Evolutionary conservation across 1,140 invertebrate genomes (phyloP).

Genomic region (Neodiprion fabricii): DNA sequence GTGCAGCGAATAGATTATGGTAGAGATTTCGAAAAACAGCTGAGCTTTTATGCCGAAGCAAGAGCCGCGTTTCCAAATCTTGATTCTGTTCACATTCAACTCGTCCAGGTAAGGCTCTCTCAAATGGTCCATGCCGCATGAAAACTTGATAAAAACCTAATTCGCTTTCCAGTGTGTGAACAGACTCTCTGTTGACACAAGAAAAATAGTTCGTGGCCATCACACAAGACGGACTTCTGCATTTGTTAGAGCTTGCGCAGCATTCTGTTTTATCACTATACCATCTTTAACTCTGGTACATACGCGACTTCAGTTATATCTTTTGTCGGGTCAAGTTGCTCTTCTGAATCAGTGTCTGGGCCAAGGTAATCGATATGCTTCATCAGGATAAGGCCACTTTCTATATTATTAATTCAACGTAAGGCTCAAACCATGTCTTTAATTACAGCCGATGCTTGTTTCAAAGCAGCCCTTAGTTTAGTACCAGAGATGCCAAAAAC

Average conservation of each 20-base stretch:
- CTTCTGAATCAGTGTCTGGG: slow-evolving; percentile 89
- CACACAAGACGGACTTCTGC: slow-evolving; percentile 82
- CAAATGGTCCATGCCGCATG: slow-evolving; percentile 5
- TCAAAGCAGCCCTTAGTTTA: slow-evolving; percentile 84
- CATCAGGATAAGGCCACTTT: neutral
- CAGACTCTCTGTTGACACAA: slow-evolving; percentile 76
- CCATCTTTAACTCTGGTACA: slow-evolving; percentile 85
- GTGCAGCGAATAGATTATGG: slow-evolving; percentile 83
- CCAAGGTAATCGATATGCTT: slow-evolving; percentile 72
- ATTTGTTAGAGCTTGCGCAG: slow-evolving; percentile 92
- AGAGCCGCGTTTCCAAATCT: slow-evolving; percentile 88
- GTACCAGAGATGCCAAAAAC: slow-evolving; percentile 79
- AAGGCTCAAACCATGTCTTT: slow-evolving; percentile 10
- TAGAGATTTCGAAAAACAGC: slow-evolving; percentile 86
- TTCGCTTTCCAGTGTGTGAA: slow-evolving; percentile 74
- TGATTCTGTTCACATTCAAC: slow-evolving; percentile 81
- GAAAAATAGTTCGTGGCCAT: slow-evolving; percentile 75
- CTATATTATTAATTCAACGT: neutral
- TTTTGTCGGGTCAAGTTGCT: slow-evolving; percentile 88
- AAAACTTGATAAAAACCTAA: slow-evolving; percentile 13
- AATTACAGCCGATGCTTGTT: slow-evolving; percentile 86
- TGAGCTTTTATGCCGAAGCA: slow-evolving; percentile 93
- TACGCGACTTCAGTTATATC: slow-evolving; percentile 82
- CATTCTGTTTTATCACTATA: slow-evolving; percentile 95
- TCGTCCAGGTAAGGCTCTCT: slow-evolving; percentile 76